Evolutionary conservation across 2,888 invertebrate species (phyloP), one percentile per base, ranked within the genome.

Genomic region (Himalopsyche tibetana): DNA sequence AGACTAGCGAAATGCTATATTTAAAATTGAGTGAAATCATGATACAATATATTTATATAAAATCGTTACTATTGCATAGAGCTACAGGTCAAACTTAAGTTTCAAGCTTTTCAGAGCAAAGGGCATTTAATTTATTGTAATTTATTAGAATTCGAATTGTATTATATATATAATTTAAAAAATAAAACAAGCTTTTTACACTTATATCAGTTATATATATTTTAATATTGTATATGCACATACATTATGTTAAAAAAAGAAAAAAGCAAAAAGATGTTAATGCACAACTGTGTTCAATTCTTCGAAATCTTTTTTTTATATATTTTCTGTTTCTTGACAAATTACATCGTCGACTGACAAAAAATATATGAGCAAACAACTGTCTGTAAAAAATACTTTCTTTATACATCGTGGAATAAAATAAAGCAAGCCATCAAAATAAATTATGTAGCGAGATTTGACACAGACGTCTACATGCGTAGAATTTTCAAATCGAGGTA

Each of bases 401-500:
- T 74, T 15, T 74, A 38, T 36, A 74, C 74, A 38, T 38, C 36
- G 19, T 38, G 74, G 74, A 38, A 74, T 74, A 74, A 74, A 74
- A 74, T 36, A 74, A 74, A 74, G 74, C 36, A 74, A 36, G 74
- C 74, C 74, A 74, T 74, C 74, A 74, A 74, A 74, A 74, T 74
- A 74, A 74, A 74, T 74, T 74, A 74, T 36, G 74, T 36, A 74
- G 36, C 28, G 28, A 74, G 74, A 74, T 74, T 74, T 74, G 74
- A 74, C 74, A 38, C 36, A 74, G 74, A 74, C 74, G 36, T 74
- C 74, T 74, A 38, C 74, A 74, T 74, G 74, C 74, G 74, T 74
- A 36, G 74, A 74, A 74, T 74, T 74, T 63, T 74, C 74, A 36
- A 74, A 74, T 36, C 74, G 74, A 74, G 36, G 9, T 28, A 74